phyloP scores from a whole-genome alignment of 2,113 vertebrate species.

The Otocyon megalotis region DNA sequence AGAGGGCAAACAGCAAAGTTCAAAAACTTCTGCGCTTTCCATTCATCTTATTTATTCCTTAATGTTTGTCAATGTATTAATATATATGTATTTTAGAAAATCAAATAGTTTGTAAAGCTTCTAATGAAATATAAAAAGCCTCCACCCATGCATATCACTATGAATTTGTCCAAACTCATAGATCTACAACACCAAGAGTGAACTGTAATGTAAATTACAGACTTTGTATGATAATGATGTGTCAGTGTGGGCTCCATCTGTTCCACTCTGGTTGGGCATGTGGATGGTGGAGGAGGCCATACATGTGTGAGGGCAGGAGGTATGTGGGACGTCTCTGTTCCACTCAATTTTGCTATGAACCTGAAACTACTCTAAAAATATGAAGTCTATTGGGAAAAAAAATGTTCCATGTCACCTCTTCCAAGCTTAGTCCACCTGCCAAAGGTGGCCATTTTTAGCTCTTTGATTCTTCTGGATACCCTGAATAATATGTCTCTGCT shows the following conservation, averaged over 20 bases:
- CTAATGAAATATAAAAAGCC: not conserved
- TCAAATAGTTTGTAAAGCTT: not conserved
- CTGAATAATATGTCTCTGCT: not conserved
- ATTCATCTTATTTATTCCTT: not conserved
- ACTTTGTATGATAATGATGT: not conserved
- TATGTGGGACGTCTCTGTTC: not conserved
- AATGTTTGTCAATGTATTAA: slow-evolving; percentile 7
- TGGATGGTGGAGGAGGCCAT: not conserved
- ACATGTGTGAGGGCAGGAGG: fast-evolving
- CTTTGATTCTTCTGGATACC: not conserved
- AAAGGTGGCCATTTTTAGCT: not conserved
- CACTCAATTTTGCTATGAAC: not conserved
- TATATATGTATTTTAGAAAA: not conserved
- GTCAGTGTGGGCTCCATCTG: not conserved
- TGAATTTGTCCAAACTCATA: not conserved
- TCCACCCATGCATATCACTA: not conserved
- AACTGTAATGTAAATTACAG: not conserved
- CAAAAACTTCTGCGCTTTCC: not conserved
- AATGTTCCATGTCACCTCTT: not conserved
- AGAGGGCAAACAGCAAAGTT: not conserved
- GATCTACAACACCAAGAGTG: not conserved
- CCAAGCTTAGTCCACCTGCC: not conserved
- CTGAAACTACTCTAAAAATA: not conserved
- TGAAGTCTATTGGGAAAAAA: not conserved
- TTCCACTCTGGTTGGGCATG: not conserved